Conservation (phyloP, 2,797 vertebrate species). For the Paramormyrops hopkinsi region DNA sequence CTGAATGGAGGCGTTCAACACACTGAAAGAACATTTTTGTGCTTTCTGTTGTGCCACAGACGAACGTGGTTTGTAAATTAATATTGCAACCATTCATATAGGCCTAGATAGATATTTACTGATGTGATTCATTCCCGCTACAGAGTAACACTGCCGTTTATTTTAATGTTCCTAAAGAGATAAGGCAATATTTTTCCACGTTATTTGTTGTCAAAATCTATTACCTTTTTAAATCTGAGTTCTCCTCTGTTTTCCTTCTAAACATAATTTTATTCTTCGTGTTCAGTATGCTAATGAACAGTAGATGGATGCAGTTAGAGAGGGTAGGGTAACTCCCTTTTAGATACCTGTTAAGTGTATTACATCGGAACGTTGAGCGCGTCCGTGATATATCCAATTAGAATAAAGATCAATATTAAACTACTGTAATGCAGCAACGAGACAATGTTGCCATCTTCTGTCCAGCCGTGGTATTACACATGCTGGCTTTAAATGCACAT, state of each 20-base stretch:
- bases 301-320: neutral
- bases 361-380: neutral
- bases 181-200: neutral
- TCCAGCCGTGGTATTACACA: neutral
- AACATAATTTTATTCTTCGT: neutral
- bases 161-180: neutral
- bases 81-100: neutral
- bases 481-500: neutral
- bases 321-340: neutral
- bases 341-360: neutral
- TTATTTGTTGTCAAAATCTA: neutral
- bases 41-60: neutral
- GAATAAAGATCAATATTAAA: neutral
- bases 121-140: neutral
- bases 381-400: neutral
- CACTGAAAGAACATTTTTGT: neutral
- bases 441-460: conserved; percentile 1
- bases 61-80: neutral
- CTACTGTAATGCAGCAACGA: neutral
- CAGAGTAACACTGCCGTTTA: neutral
- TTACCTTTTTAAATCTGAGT: neutral
- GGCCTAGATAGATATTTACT: neutral
- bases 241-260: neutral
- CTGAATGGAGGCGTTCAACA: neutral
- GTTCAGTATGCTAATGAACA: neutral